Conservation (phyloP, 92 coral and sea anemone species). For the Anthopleura xanthogrammica region DNA sequence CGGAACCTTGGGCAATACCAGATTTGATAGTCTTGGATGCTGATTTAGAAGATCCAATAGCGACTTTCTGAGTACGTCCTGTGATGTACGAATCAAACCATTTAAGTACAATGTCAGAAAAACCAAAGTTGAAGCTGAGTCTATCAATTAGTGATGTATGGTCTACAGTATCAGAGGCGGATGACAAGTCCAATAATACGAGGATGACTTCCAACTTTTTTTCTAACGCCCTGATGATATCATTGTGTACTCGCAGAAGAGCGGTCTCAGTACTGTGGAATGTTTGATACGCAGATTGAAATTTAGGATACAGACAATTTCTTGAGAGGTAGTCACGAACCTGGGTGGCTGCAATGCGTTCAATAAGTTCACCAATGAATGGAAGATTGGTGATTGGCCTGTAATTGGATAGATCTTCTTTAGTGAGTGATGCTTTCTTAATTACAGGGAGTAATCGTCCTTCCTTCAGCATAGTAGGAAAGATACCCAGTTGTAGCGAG, state of each 20-base stretch:
- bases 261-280: conserved; percentile 32
- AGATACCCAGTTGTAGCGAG: not conserved
- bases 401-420: not conserved
- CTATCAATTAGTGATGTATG: too few species aligned
- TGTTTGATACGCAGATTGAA: conserved; percentile 18
- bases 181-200: too few species aligned
- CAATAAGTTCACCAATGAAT: not conserved
- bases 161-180: too few species aligned
- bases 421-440: conserved; percentile 3
- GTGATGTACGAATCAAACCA: too few species aligned
- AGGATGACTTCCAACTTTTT: too few species aligned
- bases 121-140: too few species aligned
- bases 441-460: conserved; percentile 11
- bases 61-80: too few species aligned
- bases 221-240: not conserved
- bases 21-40: too few species aligned
- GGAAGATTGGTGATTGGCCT: conserved; percentile 3
- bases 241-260: conserved; percentile 6
- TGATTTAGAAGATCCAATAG: too few species aligned
- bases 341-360: conserved; percentile 12
- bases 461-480: not conserved
- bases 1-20: too few species aligned
- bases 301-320: conserved; percentile 18
- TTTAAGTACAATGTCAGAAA: too few species aligned
- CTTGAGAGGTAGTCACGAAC: conserved; percentile 20